Evolutionary conservation across 2,797 vertebrate genomes (phyloP).

Genomic region (Limosa lapponica): DNA sequence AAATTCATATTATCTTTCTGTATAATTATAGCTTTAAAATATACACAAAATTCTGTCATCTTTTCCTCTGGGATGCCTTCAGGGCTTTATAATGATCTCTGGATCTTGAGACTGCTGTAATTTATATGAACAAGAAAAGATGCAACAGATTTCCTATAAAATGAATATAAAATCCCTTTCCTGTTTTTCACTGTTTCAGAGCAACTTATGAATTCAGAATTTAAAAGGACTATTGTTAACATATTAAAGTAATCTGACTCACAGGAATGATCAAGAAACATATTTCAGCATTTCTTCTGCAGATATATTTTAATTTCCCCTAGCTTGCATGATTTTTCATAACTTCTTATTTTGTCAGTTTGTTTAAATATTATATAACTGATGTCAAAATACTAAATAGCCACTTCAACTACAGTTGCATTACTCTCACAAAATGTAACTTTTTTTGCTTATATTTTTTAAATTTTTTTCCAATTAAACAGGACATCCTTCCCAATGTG

Average conservation of each 20-base stretch:
- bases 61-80: neutral
- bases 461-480: neutral
- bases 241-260: neutral
- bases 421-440: neutral
- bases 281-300: neutral
- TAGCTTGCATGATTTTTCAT: neutral
- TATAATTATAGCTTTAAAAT: neutral
- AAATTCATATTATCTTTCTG: neutral
- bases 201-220: neutral
- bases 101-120: neutral
- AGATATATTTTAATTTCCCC: neutral
- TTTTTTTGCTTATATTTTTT: neutral
- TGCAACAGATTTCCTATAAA: neutral
- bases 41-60: neutral
- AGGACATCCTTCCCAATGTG: rapidly evolving
- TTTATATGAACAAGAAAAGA: neutral
- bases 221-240: neutral
- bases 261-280: neutral
- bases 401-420: neutral
- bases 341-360: neutral
- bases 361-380: neutral
- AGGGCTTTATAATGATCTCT: neutral
- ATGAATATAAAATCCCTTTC: neutral
- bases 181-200: neutral
- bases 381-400: neutral